phyloP scores from a whole-genome alignment of 2,797 vertebrate species.

The Tadarida brasiliensis region DNA sequence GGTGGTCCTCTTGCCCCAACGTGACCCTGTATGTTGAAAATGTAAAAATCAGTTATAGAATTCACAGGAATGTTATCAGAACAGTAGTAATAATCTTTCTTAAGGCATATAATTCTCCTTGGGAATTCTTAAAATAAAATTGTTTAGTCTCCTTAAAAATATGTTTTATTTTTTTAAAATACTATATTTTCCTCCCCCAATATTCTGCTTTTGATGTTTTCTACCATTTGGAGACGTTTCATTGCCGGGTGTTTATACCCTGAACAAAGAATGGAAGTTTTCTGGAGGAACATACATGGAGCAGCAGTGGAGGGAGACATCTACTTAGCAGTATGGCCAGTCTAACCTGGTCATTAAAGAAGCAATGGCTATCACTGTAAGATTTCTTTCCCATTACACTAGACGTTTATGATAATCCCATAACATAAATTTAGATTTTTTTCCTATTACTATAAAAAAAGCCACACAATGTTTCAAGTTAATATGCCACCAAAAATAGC shows the following conservation, averaged over 20 bases:
- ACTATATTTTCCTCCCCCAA: background rate
- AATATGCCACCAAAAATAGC: conserved; percentile 31
- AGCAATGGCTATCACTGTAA: background rate
- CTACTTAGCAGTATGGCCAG: background rate
- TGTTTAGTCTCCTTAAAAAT: conserved; percentile 29
- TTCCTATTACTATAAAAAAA: conserved; percentile 3
- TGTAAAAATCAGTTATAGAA: conserved; percentile 57
- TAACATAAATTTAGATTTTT: background rate
- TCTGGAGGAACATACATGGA: background rate
- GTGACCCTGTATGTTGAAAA: conserved; percentile 89
- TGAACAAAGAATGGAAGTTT: background rate
- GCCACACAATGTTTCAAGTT: background rate
- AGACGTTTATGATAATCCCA: background rate
- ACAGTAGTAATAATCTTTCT: background rate
- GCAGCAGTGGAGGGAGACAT: background rate
- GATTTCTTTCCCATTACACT: background rate
- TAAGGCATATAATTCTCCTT: background rate
- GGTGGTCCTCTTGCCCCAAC: conserved; percentile 92
- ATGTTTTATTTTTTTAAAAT: background rate
- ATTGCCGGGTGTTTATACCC: background rate
- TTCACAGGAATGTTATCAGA: conserved; percentile 13
- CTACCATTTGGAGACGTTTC: background rate
- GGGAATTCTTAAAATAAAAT: conserved; percentile 46
- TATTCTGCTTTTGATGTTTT: conserved; percentile 43
- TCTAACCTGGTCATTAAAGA: background rate